A percentile compares a stretch with the other conserved stretches of the same genome.
phyloP scores from a whole-genome alignment of 2,797 vertebrate species.

The Pangasius macronema region DNA sequence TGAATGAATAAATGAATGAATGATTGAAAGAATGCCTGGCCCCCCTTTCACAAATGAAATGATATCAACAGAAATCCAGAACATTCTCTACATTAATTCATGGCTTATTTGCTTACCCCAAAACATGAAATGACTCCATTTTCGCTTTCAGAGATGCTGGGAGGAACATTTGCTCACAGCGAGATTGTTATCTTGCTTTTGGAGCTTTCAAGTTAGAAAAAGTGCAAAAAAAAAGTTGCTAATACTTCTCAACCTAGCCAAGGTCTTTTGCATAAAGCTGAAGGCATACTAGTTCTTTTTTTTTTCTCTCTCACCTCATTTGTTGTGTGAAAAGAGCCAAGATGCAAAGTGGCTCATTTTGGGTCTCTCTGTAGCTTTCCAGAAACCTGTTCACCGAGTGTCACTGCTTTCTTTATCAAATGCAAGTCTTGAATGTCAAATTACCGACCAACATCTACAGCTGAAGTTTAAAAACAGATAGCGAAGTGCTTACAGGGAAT shows the following conservation, averaged over 20 bases:
- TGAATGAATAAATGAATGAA: constrained; percentile 18
- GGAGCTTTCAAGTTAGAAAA: constrained; percentile 13
- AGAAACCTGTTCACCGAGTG: constrained; percentile 53
- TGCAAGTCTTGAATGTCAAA: constrained; percentile 25
- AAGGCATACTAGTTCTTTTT: constrained; percentile 11
- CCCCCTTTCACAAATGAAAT: not conserved
- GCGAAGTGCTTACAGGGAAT: constrained; percentile 11
- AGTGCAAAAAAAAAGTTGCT: not conserved
- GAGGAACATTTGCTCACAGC: not conserved
- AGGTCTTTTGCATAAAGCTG: constrained; percentile 56
- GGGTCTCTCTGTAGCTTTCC: constrained; percentile 1
- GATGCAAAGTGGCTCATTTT: constrained; percentile 54
- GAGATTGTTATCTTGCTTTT: constrained; percentile 34
- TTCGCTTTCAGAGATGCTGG: not conserved
- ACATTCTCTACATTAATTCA: not conserved
- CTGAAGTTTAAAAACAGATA: not conserved
- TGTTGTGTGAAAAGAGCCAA: constrained; percentile 35
- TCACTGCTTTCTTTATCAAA: constrained; percentile 55
- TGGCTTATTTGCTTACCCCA: constrained; percentile 18
- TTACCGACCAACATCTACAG: not conserved
- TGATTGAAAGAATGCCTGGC: not conserved
- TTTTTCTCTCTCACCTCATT: not conserved
- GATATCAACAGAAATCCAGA: constrained; percentile 5
- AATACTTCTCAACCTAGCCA: constrained; percentile 17
- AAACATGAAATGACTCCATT: constrained; percentile 23